Base-by-base conservation (phyloP, 1,140 invertebrate genomes). In the Cydia pomonella region DNA sequence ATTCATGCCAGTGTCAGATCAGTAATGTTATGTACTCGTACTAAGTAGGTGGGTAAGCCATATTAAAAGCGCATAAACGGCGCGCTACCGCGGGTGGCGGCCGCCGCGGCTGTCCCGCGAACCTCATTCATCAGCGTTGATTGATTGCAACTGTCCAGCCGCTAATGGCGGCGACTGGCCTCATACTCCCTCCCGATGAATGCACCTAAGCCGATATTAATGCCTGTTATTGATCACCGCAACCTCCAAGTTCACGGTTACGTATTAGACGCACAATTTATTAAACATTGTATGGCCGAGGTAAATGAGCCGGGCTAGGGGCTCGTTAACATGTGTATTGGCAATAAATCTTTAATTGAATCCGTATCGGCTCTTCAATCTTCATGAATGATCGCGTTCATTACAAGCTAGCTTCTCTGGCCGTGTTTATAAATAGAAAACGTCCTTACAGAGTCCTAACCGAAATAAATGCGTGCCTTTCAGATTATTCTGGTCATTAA, bases 71-170 rank as follows among this genome's bases (percentile, higher is more conserved):
- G 64, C 64, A 69, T 69, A 69, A 69, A 33, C 29, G 29, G 27
- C 27, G 63, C 7, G 64, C 64, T 69, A 69, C 64, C 64, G 64
- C 64, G 25, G 27, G 25, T 33, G 27, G 63, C 27, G 63, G 25
- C 63, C 64, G 72, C 41, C 82, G 75, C 69, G 75, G 44, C 16
- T 50, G 73, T 38, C 80, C 81, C 82, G 86, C 84, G 82, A 88
- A 86, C 86, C 88, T 85, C 88, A 90, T 91, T 88, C 87, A 92
- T 92, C 89, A 90, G 81, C 62, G 33, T 81, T 91, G 90, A 92
- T 92, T 91, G 88, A 92, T 92, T 91, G 89, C 88, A 90, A 90
- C 88, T 91, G 90, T 89, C 88, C 89, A 89, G 87, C 81, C 82
- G 74, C 76, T 89, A 90, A 92, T 91, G 89, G 87, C 88, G 87